Base-by-base conservation (phyloP, 2,113 vertebrate genomes). In the Vidua chalybeata region DNA sequence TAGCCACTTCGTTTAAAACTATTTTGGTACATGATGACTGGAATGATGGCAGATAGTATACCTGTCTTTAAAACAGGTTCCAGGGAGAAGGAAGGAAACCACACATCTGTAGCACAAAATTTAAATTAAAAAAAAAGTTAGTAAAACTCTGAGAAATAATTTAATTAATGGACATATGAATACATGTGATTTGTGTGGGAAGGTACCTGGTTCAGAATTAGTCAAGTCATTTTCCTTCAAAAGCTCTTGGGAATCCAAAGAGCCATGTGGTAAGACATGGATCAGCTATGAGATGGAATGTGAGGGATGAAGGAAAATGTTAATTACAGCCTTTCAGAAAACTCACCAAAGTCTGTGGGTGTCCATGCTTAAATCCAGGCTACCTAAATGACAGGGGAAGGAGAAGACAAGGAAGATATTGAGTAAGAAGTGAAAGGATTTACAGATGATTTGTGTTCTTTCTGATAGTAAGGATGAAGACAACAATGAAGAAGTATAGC, bases 11-110 rank as follows among this genome's bases (percentile, higher is more conserved):
- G 0, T 54, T 78, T 85, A 49, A 74, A 94, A 46, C 10, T 26
- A 18, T 66, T 86, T 79, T 64, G 31, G 28, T 75, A n/a, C 14
- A 14, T 18, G 17, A 78, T 2, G 31, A 41, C 26, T 68, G 13
- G 23, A 74, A 31, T 0, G 0, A 63, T 24, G n/a, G 6, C 10
- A 62, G 45, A 35, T 13, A 3, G 45, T 66, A 37, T 5, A 13
- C 3, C 30, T 39, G 8, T 23, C 33, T 56, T 73, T 52, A 43
- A 86, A 86, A 56, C 3, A 68, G 30, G 10, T 61, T 64, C 33
- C 35, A 52, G 15, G 35, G 30, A 76, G 12, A 76, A 37, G 7
- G 9, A 67, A 71, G 15, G 30, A 94, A 91, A 52, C 5, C 37
- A 31, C 15, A 28, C 12, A 14, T 20, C 22, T 73, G 8, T 52